A percentile compares a stretch with the other conserved stretches of the same genome.
These are phyloP conservation scores for Macrophya annulata DNA, from an alignment of 2,888 invertebrate species.

Conservation along the genomic window DNA sequence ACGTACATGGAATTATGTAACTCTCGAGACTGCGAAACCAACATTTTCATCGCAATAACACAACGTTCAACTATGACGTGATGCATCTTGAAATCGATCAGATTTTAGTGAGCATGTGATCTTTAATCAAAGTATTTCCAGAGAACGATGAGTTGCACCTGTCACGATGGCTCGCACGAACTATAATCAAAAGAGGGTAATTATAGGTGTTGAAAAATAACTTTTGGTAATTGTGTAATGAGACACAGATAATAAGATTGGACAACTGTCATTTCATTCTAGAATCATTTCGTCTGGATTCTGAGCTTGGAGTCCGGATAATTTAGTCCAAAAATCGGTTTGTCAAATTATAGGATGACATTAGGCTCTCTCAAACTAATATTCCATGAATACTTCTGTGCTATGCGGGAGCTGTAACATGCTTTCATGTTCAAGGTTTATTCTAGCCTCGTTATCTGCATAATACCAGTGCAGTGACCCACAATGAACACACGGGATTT, in stretches of 20 bases:
- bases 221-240: not conserved
- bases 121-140: not conserved
- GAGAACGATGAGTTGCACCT: not conserved
- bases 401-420: not conserved
- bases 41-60: not conserved
- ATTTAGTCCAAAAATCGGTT: not conserved
- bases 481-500: not conserved
- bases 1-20: not conserved
- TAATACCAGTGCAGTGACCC: conserved; percentile 12
- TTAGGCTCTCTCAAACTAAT: not conserved
- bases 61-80: not conserved
- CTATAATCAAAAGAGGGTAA: not conserved
- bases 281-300: not conserved
- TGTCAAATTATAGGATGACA: not conserved
- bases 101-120: not conserved
- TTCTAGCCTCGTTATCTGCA: too few relatives aligned
- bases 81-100: not conserved
- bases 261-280: not conserved
- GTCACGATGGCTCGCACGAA: not conserved
- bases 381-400: too few relatives aligned
- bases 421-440: not conserved
- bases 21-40: not conserved
- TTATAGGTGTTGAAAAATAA: not conserved
- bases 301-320: not conserved
- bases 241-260: not conserved